These are phyloP conservation scores for Platycheirus rosarum DNA, from an alignment of 2,888 invertebrate species.

Conservation along the genomic window DNA sequence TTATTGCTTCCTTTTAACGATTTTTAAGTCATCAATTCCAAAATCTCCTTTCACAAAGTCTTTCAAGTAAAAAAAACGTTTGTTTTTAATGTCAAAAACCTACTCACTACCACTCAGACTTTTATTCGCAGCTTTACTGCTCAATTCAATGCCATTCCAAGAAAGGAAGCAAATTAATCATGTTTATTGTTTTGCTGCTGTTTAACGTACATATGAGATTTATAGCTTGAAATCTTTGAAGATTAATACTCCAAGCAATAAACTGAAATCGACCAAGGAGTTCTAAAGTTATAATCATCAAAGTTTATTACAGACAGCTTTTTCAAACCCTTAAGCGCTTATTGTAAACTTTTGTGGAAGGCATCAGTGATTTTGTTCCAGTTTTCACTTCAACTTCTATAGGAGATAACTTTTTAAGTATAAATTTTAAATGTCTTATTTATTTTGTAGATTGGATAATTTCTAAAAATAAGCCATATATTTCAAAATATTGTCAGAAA, in stretches of 20 bases:
- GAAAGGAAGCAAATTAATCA: slow-evolving; percentile 25
- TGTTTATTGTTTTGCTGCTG: slow-evolving; percentile 27
- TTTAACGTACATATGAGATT: slow-evolving; percentile 22
- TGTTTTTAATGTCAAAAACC: neutral
- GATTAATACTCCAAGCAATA: slow-evolving; percentile 30
- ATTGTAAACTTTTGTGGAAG: slow-evolving; percentile 8
- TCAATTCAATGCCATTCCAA: slow-evolving; percentile 15
- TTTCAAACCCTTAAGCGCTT: slow-evolving; percentile 10
- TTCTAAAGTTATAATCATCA: slow-evolving; percentile 38
- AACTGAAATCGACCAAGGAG: slow-evolving; percentile 19
- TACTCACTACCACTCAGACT: neutral
- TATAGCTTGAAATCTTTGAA: slow-evolving; percentile 26
- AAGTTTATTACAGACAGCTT: slow-evolving; percentile 26
- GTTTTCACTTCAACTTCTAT: neutral
- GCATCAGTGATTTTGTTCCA: slow-evolving; percentile 11
- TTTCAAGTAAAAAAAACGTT: neutral
- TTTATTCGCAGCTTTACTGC: slow-evolving; percentile 23
- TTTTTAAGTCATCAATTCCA: no score
- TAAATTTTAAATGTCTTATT: neutral
- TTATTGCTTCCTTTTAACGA: no score
- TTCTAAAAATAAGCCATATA: no score
- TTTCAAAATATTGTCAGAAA: no score
- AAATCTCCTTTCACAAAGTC: no score
- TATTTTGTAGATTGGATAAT: neutral
- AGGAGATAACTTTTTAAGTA: neutral